A percentile compares a stretch with the other conserved stretches of the same genome.
Conservation (phyloP, 2,113 vertebrate genomes). For the Cranoglanis bouderius region DNA sequence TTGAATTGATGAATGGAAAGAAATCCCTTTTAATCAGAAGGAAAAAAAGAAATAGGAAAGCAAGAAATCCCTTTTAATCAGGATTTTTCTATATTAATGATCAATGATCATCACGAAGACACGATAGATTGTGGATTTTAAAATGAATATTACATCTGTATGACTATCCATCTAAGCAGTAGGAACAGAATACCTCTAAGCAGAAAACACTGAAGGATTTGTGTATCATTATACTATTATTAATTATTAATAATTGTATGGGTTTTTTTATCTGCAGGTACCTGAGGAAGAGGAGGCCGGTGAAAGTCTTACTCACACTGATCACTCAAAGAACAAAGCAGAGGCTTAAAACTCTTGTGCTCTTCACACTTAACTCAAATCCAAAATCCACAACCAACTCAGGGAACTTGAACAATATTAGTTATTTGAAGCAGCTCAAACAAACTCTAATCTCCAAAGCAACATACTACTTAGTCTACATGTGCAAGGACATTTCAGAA, state of each 20-base stretch:
- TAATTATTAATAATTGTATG: neutral
- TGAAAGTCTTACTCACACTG: conserved; percentile 70
- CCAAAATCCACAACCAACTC: conserved; percentile 21
- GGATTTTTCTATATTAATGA: neutral
- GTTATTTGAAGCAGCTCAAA: conserved; percentile 6
- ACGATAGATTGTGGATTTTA: neutral
- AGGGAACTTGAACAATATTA: conserved; percentile 11
- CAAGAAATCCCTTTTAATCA: neutral
- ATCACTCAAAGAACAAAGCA: conserved; percentile 76
- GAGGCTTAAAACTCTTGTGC: conserved; percentile 63
- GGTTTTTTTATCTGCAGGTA: conserved; percentile 63
- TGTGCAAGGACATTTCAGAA: neutral
- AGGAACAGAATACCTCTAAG: neutral
- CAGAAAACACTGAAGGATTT: neutral
- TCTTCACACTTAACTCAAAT: neutral
- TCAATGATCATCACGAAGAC: neutral
- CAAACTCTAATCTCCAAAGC: neutral
- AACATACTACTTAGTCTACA: neutral
- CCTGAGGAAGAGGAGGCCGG: conserved; percentile 73
- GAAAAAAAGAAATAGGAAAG: too few species aligned
- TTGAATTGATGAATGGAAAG: neutral
- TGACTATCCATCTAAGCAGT: neutral
- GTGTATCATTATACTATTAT: neutral
- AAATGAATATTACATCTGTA: neutral
- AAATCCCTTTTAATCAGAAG: neutral